A percentile compares a stretch with the other conserved stretches of the same genome.
phyloP scores from a whole-genome alignment of 2,888 invertebrate species.

The Mantis religiosa region DNA sequence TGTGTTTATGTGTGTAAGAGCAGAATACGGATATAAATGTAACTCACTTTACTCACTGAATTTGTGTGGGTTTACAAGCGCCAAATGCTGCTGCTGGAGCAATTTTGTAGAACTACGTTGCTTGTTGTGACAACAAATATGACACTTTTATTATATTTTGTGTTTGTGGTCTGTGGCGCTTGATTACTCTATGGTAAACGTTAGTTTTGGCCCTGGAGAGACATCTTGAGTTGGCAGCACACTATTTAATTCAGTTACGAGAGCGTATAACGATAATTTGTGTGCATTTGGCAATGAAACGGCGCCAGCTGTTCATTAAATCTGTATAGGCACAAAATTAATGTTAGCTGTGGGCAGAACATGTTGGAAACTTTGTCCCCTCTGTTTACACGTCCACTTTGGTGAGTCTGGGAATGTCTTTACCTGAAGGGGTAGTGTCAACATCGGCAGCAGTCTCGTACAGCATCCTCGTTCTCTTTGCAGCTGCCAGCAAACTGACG shows the following conservation, averaged over 20 bases:
- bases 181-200: background rate
- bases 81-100: too few species aligned
- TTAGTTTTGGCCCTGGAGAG: background rate
- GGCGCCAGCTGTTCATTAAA: background rate
- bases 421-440: background rate
- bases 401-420: background rate
- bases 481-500: background rate
- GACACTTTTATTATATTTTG: too few species aligned
- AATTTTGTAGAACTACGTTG: too few species aligned
- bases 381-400: background rate
- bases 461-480: background rate
- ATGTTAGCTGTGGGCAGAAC: background rate
- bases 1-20: too few species aligned
- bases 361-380: background rate
- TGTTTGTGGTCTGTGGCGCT: too few species aligned
- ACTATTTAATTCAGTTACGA: background rate
- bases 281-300: background rate
- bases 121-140: too few species aligned
- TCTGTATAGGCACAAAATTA: background rate
- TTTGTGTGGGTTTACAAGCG: too few species aligned
- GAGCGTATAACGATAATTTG: background rate
- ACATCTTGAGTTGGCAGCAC: background rate
- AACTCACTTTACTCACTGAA: too few species aligned
- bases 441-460: background rate
- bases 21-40: too few species aligned